These are phyloP conservation scores for Erebia ligea DNA, from an alignment of 2,888 invertebrate species.

Conservation along the genomic window DNA sequence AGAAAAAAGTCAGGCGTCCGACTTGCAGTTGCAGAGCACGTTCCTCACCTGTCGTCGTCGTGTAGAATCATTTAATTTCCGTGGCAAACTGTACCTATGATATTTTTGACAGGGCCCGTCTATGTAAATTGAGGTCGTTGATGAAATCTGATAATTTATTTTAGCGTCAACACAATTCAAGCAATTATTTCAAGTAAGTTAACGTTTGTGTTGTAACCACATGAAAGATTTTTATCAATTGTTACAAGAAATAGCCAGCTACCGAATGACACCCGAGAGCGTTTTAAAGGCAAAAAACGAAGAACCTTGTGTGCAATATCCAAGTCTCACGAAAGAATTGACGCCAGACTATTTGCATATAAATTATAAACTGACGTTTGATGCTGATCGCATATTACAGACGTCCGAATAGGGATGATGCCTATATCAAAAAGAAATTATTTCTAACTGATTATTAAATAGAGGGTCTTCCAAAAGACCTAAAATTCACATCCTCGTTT, in stretches of 20 bases:
- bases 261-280: conserved; percentile 50
- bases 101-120: too few species aligned
- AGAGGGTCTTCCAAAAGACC: too few species aligned
- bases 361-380: conserved; percentile 53
- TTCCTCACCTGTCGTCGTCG: too few species aligned
- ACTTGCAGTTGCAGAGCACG: too few species aligned
- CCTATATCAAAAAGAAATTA: too few species aligned
- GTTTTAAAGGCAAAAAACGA: conserved; percentile 57
- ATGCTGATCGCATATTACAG: conserved; percentile 45
- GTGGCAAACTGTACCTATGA: too few species aligned
- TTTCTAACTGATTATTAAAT: too few species aligned
- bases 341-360: conserved; percentile 57
- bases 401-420: too few species aligned
- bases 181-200: neutral
- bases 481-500: too few species aligned
- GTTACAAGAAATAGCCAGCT: conserved; percentile 39
- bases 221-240: conserved; percentile 6
- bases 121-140: too few species aligned
- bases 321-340: conserved; percentile 56
- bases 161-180: neutral
- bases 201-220: neutral
- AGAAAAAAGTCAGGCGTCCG: too few species aligned
- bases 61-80: too few species aligned
- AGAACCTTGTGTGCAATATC: conserved; percentile 53
- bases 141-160: neutral